These are phyloP conservation scores for Gastracanthus pulcherrimus DNA, from an alignment of 2,888 invertebrate genomes.

Conservation along the genomic window DNA sequence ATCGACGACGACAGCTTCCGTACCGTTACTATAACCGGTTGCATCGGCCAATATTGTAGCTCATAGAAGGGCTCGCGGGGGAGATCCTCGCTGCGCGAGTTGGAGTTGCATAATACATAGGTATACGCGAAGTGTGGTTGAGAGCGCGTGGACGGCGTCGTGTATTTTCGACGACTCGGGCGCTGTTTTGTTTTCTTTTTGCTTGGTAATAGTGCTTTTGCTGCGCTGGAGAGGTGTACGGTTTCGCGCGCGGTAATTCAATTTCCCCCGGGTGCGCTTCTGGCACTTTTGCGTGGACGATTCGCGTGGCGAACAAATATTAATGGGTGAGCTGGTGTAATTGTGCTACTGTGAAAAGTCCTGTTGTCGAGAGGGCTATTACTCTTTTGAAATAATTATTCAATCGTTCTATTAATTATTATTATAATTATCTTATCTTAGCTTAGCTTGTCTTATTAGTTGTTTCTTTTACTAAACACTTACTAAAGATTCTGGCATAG, in stretches of 20 bases:
- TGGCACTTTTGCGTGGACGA: no score
- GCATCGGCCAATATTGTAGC: slow-evolving; percentile 34
- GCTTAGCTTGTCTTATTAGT: no score
- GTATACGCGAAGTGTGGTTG: background rate
- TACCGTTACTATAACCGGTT: slow-evolving; percentile 50
- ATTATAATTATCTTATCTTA: no score
- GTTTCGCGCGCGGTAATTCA: background rate
- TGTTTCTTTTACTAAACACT: no score
- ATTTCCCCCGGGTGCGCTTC: background rate
- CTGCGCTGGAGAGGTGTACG: background rate
- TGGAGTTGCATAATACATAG: slow-evolving; percentile 37
- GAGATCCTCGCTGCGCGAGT: background rate
- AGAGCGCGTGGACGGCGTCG: background rate
- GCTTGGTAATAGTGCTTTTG: background rate
- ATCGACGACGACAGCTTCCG: slow-evolving; percentile 51
- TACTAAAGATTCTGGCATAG: no score
- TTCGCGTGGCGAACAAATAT: no score
- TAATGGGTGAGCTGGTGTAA: no score
- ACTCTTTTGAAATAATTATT: no score
- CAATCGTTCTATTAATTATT: no score
- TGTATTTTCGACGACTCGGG: slow-evolving; percentile 7
- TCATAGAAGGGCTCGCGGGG: slow-evolving; percentile 7
- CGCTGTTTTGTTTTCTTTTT: background rate
- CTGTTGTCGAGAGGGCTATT: no score
- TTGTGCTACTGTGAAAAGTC: no score